These are phyloP conservation scores for Drosophila koepferae DNA, from an alignment of 2,888 invertebrate species.

Conservation along the genomic window DNA sequence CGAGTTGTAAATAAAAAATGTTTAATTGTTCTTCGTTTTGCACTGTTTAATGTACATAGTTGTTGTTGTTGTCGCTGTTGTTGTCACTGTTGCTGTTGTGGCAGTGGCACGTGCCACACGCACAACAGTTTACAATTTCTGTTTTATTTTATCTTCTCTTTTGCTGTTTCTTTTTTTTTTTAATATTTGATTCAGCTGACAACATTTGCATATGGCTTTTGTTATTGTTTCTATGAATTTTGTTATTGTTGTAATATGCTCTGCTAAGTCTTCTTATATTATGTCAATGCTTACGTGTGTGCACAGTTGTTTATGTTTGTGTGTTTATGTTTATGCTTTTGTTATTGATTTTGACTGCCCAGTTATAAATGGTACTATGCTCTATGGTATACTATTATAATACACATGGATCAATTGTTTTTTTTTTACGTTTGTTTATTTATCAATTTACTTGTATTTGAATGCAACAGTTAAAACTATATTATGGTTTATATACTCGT, in stretches of 20 bases:
- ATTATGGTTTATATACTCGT: conserved; percentile 1
- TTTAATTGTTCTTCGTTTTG: conserved; percentile 66
- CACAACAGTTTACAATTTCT: conserved; percentile 38
- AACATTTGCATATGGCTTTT: conserved; percentile 46
- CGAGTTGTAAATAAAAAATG: conserved; percentile 57
- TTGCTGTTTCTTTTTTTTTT: conserved; percentile 6
- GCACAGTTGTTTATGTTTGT: conserved; percentile 19
- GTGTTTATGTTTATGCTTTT: conserved; percentile 30
- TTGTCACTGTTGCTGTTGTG: conserved; percentile 9
- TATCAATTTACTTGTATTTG: conserved; percentile 19
- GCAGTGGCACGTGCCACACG: conserved; percentile 23
- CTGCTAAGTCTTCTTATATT: conserved; percentile 50
- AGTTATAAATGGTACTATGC: conserved; percentile 36
- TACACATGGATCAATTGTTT: conserved; percentile 33
- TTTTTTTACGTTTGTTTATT: conserved; percentile 24
- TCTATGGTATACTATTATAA: conserved; percentile 36
- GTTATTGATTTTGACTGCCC: conserved; percentile 45
- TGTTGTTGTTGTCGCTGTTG: conserved; percentile 23
- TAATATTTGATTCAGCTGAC: conserved; percentile 4
- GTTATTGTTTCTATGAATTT: conserved; percentile 24
- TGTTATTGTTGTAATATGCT: conserved; percentile 47
- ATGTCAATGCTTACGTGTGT: conserved; percentile 38
- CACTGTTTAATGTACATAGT: conserved; percentile 53
- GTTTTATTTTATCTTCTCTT: conserved; percentile 33
- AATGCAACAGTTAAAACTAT: conserved; percentile 66